These are phyloP conservation scores for Agrochola lychnidis DNA, from an alignment of 2,888 invertebrate genomes.

Conservation along the genomic window DNA sequence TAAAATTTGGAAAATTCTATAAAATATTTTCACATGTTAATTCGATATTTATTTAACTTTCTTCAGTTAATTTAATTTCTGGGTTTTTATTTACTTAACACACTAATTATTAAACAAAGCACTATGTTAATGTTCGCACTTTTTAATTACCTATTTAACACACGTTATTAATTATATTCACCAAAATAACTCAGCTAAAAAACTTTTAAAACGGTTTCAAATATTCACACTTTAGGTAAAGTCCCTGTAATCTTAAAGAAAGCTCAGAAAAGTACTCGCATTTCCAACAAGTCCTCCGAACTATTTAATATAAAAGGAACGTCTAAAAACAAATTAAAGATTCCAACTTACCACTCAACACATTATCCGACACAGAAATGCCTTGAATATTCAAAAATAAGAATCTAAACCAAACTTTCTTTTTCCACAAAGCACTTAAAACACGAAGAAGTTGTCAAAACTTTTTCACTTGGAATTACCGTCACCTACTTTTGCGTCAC, in stretches of 20 bases:
- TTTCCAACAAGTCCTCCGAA: constrained; percentile 22
- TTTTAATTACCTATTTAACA: not conserved
- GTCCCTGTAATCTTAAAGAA: not conserved
- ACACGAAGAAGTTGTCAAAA: constrained; percentile 58
- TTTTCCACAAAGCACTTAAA: constrained; percentile 62
- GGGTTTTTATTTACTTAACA: not conserved
- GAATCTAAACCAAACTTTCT: constrained; percentile 55
- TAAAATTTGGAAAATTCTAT: not conserved
- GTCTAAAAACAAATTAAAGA: constrained; percentile 45
- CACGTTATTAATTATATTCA: not conserved
- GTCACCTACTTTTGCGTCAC: constrained; percentile 56
- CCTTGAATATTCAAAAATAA: constrained; percentile 54
- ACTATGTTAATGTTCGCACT: not conserved
- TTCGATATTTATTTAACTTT: not conserved
- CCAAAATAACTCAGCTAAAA: not conserved
- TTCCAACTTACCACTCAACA: constrained; percentile 64
- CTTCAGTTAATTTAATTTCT: not conserved
- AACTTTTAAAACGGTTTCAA: not conserved
- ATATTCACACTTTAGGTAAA: constrained; percentile 16
- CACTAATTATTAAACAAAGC: not conserved
- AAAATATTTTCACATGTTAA: not conserved
- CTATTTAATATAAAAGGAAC: constrained; percentile 33
- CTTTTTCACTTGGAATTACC: constrained; percentile 54
- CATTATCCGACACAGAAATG: constrained; percentile 57
- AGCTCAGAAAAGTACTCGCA: constrained; percentile 22